Base-by-base conservation (phyloP, 2,797 vertebrate species). In the Scarus forsteni region DNA sequence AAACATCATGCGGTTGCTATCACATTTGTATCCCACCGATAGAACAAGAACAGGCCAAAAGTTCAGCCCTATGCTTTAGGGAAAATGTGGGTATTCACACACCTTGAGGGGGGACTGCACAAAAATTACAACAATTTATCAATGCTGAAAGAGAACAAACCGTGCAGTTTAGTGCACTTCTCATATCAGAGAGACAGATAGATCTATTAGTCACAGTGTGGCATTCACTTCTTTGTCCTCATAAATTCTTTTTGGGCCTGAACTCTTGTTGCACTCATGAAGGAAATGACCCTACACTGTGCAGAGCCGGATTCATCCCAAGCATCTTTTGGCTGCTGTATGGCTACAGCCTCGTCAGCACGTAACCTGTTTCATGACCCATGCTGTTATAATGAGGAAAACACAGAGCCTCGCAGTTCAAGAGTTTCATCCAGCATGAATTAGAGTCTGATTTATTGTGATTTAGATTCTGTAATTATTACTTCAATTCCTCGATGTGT, bases 331-430 rank as follows among this genome's bases (percentile, higher is more conserved):
- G 52, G 60, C 55, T 42, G 35, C 34, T 8, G 46, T 43, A 19
- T 12, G 0, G 14, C 44, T 53, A 58, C 38, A 16, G 52, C 8
- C 8, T 64, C 61, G 50, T 34, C 38, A 67, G 62, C 46, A 34
- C 44, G 40, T 51, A 73, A 68, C 53, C 67, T 72, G 83, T 61
- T 66, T 79, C 60, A 42, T 84, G 81, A 84, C 80, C 87, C 77
- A 43, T 71, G 39, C 42, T 49, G 65, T 71, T 85, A 84, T 83
- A 85, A 85, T 75, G 78, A 82, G 74, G 18, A 39, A 62, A 54
- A 39, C n/a, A 40, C 12, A 67, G 64, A 69, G 56, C 46, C 35
- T 12, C 3, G 19, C 45, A 19, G 34, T 36, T 57, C 39, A 16
- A 57, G 14, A 46, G 48, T 27, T 50, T 61, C 19, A 50, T 35